Evolutionary conservation across 2,113 vertebrate genomes (phyloP).

Genomic region (Odocoileus hemionus): DNA sequence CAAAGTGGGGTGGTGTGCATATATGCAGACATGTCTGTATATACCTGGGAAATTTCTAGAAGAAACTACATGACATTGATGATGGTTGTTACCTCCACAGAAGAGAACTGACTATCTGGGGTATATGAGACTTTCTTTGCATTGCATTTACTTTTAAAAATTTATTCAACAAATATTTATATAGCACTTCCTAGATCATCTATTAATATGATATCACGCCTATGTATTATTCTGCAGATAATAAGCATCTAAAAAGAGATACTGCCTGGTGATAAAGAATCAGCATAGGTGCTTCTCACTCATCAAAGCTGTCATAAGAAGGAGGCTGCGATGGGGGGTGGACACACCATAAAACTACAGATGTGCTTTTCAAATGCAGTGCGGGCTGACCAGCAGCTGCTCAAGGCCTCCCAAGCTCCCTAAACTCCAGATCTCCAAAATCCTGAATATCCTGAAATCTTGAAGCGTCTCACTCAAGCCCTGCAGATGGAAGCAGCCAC

Average conservation of each 20-base stretch:
- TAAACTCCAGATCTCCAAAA: background rate
- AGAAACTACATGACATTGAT: background rate
- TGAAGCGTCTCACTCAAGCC: background rate
- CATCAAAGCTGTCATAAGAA: background rate
- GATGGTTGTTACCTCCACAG: background rate
- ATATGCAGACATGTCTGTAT: background rate
- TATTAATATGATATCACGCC: background rate
- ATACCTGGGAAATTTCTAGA: background rate
- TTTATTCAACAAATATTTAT: background rate
- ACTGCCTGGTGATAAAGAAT: background rate
- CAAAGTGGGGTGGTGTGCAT: fast-evolving
- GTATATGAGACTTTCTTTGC: background rate
- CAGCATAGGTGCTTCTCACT: background rate
- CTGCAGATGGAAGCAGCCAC: background rate
- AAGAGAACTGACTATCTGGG: background rate
- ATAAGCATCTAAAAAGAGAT: background rate
- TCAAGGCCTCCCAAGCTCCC: background rate
- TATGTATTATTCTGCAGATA: background rate
- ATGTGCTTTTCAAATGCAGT: background rate
- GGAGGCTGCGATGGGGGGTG: background rate
- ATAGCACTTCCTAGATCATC: background rate
- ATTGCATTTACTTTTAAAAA: background rate
- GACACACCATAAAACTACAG: background rate
- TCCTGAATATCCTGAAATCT: background rate
- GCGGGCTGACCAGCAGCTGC: background rate